Conservation (phyloP, 2,888 invertebrate species). For the Drosophila barbarae region DNA sequence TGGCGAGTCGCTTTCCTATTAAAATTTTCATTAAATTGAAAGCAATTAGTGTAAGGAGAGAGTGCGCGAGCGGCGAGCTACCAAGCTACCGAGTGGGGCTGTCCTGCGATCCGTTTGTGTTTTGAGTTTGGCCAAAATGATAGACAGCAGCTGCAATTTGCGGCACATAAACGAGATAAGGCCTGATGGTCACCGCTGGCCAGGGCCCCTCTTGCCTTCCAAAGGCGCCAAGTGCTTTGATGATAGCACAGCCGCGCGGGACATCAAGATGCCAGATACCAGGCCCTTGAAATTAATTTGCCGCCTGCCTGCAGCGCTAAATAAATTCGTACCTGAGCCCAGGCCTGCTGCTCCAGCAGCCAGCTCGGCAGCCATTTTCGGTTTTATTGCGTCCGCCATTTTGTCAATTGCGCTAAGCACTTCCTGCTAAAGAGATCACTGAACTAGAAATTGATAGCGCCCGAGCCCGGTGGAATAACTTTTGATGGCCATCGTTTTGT, state of each 20-base stretch:
- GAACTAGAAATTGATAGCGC: conserved; percentile 69
- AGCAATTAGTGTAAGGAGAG: conserved; percentile 70
- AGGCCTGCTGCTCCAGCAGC: neutral
- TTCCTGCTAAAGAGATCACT: conserved; percentile 63
- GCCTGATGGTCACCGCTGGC: conserved; percentile 17
- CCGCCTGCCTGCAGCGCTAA: conserved; percentile 59
- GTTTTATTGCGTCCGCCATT: conserved; percentile 54
- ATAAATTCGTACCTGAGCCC: conserved; percentile 50
- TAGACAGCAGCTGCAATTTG: conserved; percentile 51
- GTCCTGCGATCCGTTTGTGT: conserved; percentile 51
- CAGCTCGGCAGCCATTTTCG: conserved; percentile 46
- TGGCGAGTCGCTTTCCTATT: conserved; percentile 72
- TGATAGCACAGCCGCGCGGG: conserved; percentile 45
- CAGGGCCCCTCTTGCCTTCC: conserved; percentile 47
- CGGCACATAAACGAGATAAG: conserved; percentile 28
- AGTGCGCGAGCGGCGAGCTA: conserved; percentile 1
- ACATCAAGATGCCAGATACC: conserved; percentile 57
- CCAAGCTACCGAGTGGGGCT: neutral
- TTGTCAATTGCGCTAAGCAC: conserved; percentile 44
- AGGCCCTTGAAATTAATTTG: conserved; percentile 62
- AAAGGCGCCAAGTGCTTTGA: conserved; percentile 63
- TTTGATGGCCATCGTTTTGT: conserved; percentile 56
- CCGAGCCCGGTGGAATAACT: conserved; percentile 49
- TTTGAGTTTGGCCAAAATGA: conserved; percentile 67
- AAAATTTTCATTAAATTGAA: conserved; percentile 78